Base-by-base conservation (phyloP, 2,888 invertebrate genomes). In the Drepana falcataria region DNA sequence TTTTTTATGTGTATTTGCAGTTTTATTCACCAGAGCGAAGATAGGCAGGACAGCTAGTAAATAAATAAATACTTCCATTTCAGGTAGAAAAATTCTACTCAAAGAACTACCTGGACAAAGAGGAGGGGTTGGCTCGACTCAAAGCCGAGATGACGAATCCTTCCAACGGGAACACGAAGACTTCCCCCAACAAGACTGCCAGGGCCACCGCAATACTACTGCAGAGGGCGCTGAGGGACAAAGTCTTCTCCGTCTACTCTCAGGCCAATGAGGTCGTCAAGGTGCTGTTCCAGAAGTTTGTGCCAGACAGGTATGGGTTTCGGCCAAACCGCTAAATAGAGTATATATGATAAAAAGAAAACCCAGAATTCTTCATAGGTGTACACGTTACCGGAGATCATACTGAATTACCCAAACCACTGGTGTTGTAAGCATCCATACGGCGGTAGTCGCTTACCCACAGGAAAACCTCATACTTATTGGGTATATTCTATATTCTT, bases 51-150 rank as follows among this genome's bases (percentile, higher is more conserved):
- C n/a, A n/a, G n/a, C n/a, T n/a, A n/a, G n/a, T n/a, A n/a, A n/a
- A n/a, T n/a, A n/a, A n/a, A n/a, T n/a, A n/a, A n/a, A 21, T 48
- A 5, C 56, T n/a, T 33, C 47, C 51, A 41, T 52, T 61, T 6
- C 71, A 96, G 96, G 95, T 97, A 2, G 97, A 97, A 81, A 96
- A 96, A 75, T 96, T 97, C 81, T 97, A 96, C 83, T 96, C 97
- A 3, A 96, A 97, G 71, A 96, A 96, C 80, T 97, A 95, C 83
- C 93, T 96, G 49, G 97, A 97, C 79, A 96, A 97, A 74, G 97
- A 97, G 77, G 96, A 97, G 72, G 97, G 97, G 0, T 81, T 97
- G n/a, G 92, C 94, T 59, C 92, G 94, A 33, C 83, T 97, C 0
- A 77, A 88, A 0, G 80, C 88, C 0, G 90, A 90, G 55, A 75